Base-by-base conservation (phyloP, 2,888 invertebrate species). In the Plagodis pulveraria region DNA sequence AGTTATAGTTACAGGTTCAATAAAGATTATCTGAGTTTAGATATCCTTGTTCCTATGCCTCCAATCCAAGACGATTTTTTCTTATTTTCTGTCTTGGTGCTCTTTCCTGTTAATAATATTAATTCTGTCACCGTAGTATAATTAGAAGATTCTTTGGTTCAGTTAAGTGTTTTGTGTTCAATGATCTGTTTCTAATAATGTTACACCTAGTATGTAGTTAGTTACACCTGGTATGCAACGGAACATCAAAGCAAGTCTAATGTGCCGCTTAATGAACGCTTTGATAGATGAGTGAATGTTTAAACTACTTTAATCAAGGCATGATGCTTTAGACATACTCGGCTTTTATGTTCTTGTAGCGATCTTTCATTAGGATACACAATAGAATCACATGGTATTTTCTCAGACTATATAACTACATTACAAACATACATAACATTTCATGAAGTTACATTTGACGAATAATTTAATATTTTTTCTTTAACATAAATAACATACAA, bases 91-190 rank as follows among this genome's bases (percentile, higher is more conserved):
- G 22, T 22, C 22, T 22, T 22, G 22, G 22, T 22, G 22, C 22
- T 2, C 22, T 22, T 22, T 22, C 22, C 22, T 4, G 22, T 22
- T 22, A 22, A 2, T 22, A 22, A 22, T 22, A 4, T 22, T 22
- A 22, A 22, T 22, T 22, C 22, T 22, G 22, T 22, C 22, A 2
- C 22, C 22, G 22, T 22, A 22, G 22, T 22, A 4, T 22, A 22
- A 22, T 22, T 22, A 22, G 1, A 22, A 22, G 22, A 22, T 22
- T 22, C 1, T 22, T 22, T 22, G 22, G 4, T 22, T 22, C 22
- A 22, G 22, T 22, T 8, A 42, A 0, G 12, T 38, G 34, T 58
- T 50, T 59, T 55, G 54, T 59, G 50, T 59, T 55, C 54, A 50
- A 42, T 47, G 41, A 34, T 49, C 41, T 45, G 7, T 46, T 53